Evolutionary conservation across 2,113 vertebrate genomes (phyloP).

Genomic region (Ellobius talpinus): DNA sequence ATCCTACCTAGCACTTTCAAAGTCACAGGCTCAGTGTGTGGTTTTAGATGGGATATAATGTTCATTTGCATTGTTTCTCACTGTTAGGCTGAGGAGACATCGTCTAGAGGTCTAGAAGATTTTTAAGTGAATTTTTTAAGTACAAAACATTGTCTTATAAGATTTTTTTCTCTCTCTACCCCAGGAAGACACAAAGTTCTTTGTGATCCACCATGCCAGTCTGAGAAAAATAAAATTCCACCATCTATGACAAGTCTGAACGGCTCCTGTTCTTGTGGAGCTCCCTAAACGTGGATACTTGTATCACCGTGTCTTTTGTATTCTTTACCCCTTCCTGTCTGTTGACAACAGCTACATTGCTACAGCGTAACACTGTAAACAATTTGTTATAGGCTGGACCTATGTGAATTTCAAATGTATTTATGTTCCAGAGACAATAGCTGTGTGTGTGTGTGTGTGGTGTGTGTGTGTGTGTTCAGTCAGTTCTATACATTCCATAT

Average conservation of each 20-base stretch:
- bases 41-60: not conserved
- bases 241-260: not conserved
- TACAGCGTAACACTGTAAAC: not conserved
- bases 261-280: not conserved
- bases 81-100: not conserved
- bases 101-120: constrained; percentile 26
- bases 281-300: not conserved
- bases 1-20: not conserved
- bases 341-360: not conserved
- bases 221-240: not conserved
- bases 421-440: not conserved
- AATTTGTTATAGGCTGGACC: not conserved
- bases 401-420: not conserved
- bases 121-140: not conserved
- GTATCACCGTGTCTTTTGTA: not conserved
- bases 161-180: not conserved
- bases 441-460: not conserved
- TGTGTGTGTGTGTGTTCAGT: not conserved
- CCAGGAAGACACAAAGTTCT: not conserved
- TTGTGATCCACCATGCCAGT: not conserved
- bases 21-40: not conserved
- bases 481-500: not conserved
- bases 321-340: not conserved
- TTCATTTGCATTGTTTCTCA: not conserved
- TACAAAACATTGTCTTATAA: not conserved